A percentile compares a stretch with the other conserved stretches of the same genome.
These are phyloP conservation scores for Neodiprion pinetum DNA, from an alignment of 1,140 invertebrate genomes.

Conservation along the genomic window DNA sequence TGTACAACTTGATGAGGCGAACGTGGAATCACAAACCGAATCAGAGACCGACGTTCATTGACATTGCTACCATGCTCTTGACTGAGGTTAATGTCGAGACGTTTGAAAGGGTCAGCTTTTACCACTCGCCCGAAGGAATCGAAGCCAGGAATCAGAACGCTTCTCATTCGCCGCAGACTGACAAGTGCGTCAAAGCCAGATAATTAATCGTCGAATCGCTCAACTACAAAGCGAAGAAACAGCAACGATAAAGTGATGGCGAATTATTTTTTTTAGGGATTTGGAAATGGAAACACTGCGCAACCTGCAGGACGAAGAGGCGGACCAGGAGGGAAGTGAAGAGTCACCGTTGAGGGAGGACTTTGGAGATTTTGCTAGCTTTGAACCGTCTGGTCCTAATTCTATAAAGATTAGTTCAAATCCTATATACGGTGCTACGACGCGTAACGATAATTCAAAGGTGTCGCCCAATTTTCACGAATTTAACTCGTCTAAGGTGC, in stretches of 20 bases:
- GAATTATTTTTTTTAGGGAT: slow-evolving; percentile 38
- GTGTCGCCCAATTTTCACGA: slow-evolving; percentile 43
- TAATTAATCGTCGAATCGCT: not conserved
- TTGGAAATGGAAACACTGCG: slow-evolving; percentile 47
- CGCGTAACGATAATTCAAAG: slow-evolving; percentile 39
- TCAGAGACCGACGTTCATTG: slow-evolving; percentile 82
- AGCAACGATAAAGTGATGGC: no score
- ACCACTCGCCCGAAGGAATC: slow-evolving; percentile 72
- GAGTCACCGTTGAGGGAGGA: slow-evolving; percentile 53
- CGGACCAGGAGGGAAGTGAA: slow-evolving; percentile 52
- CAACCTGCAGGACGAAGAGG: slow-evolving; percentile 50
- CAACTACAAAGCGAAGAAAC: no score
- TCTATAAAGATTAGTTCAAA: slow-evolving; percentile 42
- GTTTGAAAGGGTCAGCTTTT: slow-evolving; percentile 81
- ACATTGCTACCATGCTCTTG: slow-evolving; percentile 73
- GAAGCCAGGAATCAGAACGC: slow-evolving; percentile 62
- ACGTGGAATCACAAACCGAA: slow-evolving; percentile 87
- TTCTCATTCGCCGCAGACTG: slow-evolving; percentile 40
- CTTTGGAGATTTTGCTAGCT: slow-evolving; percentile 52
- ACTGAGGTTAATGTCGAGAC: slow-evolving; percentile 64
- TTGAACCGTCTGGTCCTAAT: slow-evolving; percentile 44
- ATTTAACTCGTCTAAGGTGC: slow-evolving; percentile 51
- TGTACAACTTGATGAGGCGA: slow-evolving; percentile 87
- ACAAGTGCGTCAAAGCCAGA: slow-evolving; percentile 43
- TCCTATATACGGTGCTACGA: slow-evolving; percentile 37